Base-by-base conservation (phyloP, 2,797 vertebrate genomes). In the Syndactyla subalaris region DNA sequence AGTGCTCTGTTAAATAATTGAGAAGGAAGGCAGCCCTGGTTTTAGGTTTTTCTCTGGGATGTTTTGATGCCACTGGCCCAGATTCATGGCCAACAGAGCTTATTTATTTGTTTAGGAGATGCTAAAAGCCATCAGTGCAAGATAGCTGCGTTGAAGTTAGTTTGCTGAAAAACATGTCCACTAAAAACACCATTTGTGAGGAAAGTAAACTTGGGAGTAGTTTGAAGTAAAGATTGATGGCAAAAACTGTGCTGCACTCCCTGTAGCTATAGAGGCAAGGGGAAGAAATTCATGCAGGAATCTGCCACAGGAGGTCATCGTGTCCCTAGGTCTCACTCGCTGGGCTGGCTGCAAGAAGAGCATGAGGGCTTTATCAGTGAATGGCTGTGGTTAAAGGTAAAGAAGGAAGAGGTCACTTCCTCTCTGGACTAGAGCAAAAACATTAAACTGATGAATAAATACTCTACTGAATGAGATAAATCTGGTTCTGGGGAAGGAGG, bases 221-320 rank as follows among this genome's bases (percentile, higher is more conserved):
- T 77, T 54, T 18, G 80, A 82, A 72, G 52, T 54, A 38, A 7
- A 66, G 73, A 41, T 4, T 8, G 68, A 10, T 62, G 62, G 51
- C 18, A 21, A 34, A 86, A 90, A 1, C 15, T 3, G 14, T 24
- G 34, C 51, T 30, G n/a, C 27, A 4, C 45, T 59, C 10, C 24
- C 21, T 16, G 27, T 18, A 19, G n/a, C 2, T 10, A 3, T 14
- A 2, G 30, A 20, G 45, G 52, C 16, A 4, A 2, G 0, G 15
- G 21, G 2, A 5, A 29, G 67, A 27, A 36, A 76, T 79, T 15
- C 51, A 48, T 49, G 36, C 38, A 3, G 45, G 34, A 27, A 4
- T 75, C 94, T 92, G 94, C 97, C 97, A 91, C 93, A 70, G 8
- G 97, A 94, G 95, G 97, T 97, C 96, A 84, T 94, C 8, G 26